Conservation (phyloP, 2,888 invertebrate species). For the Drosophila kanekoi region DNA sequence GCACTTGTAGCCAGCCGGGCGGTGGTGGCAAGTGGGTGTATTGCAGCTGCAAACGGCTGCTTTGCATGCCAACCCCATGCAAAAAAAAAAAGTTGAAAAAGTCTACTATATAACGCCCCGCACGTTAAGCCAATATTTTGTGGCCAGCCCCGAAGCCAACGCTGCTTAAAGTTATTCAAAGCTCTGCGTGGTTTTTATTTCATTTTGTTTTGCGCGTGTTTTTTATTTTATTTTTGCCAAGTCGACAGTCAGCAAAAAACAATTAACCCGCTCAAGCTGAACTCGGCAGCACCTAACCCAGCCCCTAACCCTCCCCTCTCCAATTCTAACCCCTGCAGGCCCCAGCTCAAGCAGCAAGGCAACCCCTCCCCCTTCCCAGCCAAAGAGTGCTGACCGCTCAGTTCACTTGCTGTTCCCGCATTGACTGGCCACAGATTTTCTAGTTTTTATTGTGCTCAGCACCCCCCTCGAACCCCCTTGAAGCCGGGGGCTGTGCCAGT, state of each 20-base stretch:
- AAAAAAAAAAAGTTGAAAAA: conserved; percentile 4
- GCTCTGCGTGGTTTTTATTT: conserved; percentile 50
- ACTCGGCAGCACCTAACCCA: conserved; percentile 13
- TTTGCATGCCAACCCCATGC: conserved; percentile 44
- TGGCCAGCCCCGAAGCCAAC: conserved; percentile 44
- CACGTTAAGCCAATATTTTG: conserved; percentile 78
- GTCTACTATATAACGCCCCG: conserved; percentile 53
- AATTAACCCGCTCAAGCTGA: conserved; percentile 64
- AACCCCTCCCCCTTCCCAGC: conserved; percentile 2
- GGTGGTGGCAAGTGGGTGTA: neutral
- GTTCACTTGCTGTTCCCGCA: conserved; percentile 51
- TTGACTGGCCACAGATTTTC: conserved; percentile 72
- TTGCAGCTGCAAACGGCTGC: conserved; percentile 28
- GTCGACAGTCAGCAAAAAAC: conserved; percentile 70
- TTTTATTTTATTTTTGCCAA: conserved; percentile 27
- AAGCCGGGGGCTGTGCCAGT: neutral
- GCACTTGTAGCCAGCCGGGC: conserved; percentile 23
- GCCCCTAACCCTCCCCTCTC: neutral
- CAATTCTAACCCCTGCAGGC: neutral
- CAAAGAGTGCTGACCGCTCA: conserved; percentile 39
- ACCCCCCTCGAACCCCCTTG: neutral
- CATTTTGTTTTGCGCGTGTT: conserved; percentile 10
- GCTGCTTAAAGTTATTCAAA: conserved; percentile 75
- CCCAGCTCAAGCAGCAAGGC: conserved; percentile 1
- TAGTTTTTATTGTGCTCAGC: conserved; percentile 53